phyloP scores from a whole-genome alignment of 2,888 invertebrate species.

The Bembecia ichneumoniformis region DNA sequence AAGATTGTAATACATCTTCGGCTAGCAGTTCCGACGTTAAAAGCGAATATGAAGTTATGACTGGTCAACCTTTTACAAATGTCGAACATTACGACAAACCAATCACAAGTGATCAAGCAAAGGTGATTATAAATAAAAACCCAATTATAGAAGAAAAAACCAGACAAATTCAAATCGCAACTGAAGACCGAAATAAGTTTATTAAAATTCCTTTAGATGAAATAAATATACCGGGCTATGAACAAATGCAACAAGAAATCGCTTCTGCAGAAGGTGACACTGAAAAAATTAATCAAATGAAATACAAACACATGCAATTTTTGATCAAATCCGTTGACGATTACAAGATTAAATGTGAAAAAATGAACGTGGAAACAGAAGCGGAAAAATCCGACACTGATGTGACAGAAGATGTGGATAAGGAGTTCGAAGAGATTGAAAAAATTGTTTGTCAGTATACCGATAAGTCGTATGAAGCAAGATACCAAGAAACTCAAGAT shows the following conservation, averaged over 20 bases:
- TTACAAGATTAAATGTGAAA: slow-evolving; percentile 24
- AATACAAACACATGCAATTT: slow-evolving; percentile 49
- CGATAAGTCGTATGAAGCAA: slow-evolving; percentile 53
- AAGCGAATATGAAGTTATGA: slow-evolving; percentile 60
- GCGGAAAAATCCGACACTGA: slow-evolving; percentile 10
- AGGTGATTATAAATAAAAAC: slow-evolving; percentile 38
- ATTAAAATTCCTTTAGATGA: slow-evolving; percentile 41
- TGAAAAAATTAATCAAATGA: slow-evolving; percentile 37
- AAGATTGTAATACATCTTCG: slow-evolving; percentile 22
- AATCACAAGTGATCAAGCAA: slow-evolving; percentile 39
- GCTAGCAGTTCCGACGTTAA: slow-evolving; percentile 44
- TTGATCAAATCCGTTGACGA: slow-evolving; percentile 35
- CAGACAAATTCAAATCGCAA: slow-evolving; percentile 52
- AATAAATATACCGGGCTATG: slow-evolving; percentile 35
- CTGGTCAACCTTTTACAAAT: slow-evolving; percentile 57
- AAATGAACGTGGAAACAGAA: slow-evolving; percentile 10
- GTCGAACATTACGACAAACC: slow-evolving; percentile 43
- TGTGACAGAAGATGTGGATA: slow-evolving; percentile 22
- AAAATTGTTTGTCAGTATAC: slow-evolving; percentile 52
- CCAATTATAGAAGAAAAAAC: slow-evolving; percentile 55
- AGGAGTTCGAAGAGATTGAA: slow-evolving; percentile 51
- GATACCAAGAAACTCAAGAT: slow-evolving; percentile 56
- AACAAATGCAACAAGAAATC: slow-evolving; percentile 38
- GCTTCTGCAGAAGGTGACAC: slow-evolving; percentile 35
- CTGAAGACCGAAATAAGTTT: slow-evolving; percentile 24